Evolutionary conservation across 53 echinoderm and acorn worm genomes (phyloP).

Genomic region (Mesocentrotus franciscanus): DNA sequence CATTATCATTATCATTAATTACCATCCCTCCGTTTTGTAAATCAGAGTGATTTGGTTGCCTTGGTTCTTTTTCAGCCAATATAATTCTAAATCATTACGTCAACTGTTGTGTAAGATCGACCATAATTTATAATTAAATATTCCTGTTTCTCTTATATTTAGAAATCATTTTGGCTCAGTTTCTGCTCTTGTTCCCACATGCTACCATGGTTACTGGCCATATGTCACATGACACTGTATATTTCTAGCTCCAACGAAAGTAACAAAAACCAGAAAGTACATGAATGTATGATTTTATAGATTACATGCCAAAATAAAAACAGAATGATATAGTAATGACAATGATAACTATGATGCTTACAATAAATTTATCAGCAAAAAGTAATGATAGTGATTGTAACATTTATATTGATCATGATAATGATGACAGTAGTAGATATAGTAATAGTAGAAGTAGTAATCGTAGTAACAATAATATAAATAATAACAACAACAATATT

Average conservation of each 20-base stretch:
- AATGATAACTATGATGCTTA: not conserved
- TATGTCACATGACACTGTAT: not conserved
- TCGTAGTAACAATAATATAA: not conserved
- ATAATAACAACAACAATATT: not conserved
- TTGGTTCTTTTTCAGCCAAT: not conserved
- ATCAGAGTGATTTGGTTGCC: not conserved
- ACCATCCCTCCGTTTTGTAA: not conserved
- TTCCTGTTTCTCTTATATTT: constrained; percentile 5
- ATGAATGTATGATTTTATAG: no score
- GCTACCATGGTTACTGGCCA: constrained; percentile 21
- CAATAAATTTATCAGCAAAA: not conserved
- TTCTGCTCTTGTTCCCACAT: no score
- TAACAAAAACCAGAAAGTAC: not conserved
- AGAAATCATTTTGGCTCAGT: not conserved
- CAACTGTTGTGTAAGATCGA: not conserved
- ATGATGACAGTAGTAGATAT: not conserved
- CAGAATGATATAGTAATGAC: not conserved
- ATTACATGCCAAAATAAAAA: no score
- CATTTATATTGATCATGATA: not conserved
- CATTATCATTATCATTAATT: not conserved
- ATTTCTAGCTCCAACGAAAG: not conserved
- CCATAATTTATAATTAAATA: not conserved
- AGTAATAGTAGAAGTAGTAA: not conserved
- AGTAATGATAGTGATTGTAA: not conserved
- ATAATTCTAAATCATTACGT: not conserved